Base-by-base conservation (phyloP, 2,888 invertebrate genomes). In the Craniophora ligustri region DNA sequence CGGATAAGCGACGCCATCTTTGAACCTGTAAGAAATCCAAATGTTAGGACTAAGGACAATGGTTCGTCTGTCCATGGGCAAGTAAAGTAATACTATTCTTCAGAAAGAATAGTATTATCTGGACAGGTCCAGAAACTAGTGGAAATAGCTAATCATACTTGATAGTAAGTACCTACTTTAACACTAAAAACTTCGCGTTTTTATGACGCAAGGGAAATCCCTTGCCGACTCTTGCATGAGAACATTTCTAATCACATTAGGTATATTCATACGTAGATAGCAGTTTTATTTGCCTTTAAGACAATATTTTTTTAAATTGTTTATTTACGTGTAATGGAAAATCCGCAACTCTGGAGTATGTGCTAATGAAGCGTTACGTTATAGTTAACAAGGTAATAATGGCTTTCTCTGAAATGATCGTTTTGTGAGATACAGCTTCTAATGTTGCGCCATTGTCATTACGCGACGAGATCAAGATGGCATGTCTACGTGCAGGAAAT, bases 1-100 rank as follows among this genome's bases (percentile, higher is more conserved):
- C 0, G 97, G 97, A 84, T 97, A 97, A 11, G 95, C 94, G 45
- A 94, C 94, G 40, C 95, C 95, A 79, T 96, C 96, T 89, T 97
- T 97, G 82, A 95, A 96, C 97, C 97, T 97, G 93, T 2, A 70
- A 70, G 21, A 42, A 30, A 62, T n/a, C n/a, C 10, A 14, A n/a
- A 1, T 47, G 55, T 60, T 56, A 13, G 45, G n/a, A n/a, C n/a
- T n/a, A n/a, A n/a, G n/a, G n/a, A n/a, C n/a, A n/a, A n/a, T n/a
- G n/a, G n/a, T n/a, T n/a, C n/a, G n/a, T n/a, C n/a, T n/a, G n/a
- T n/a, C n/a, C n/a, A n/a, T n/a, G n/a, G n/a, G n/a, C n/a, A n/a
- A n/a, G n/a, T n/a, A n/a, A n/a, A n/a, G n/a, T n/a, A n/a, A n/a
- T n/a, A n/a, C n/a, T n/a, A n/a, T n/a, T n/a, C n/a, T n/a, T n/a